These are phyloP conservation scores for Drosophila subquinaria DNA, from an alignment of 2,888 invertebrate genomes.

Conservation along the genomic window DNA sequence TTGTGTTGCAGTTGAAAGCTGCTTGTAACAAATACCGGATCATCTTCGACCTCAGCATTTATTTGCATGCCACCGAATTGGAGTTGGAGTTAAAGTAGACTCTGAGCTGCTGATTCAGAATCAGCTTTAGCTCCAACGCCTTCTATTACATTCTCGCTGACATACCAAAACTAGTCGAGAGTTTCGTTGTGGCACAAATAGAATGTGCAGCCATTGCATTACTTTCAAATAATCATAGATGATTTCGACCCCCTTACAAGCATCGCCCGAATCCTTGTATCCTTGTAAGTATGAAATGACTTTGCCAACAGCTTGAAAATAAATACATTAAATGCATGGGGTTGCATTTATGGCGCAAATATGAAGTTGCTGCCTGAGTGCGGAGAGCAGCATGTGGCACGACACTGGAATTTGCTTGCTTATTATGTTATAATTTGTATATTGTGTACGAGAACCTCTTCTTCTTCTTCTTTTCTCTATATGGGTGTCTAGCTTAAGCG, in stretches of 20 bases:
- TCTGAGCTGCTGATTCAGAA: neutral
- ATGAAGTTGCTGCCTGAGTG: conserved; percentile 31
- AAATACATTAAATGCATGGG: conserved; percentile 13
- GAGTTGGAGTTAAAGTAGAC: neutral
- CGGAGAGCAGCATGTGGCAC: conserved; percentile 18
- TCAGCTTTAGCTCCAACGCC: neutral
- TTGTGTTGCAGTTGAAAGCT: conserved; percentile 1
- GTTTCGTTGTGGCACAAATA: conserved; percentile 12
- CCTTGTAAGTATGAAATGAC: conserved; percentile 16
- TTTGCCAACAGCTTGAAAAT: conserved; percentile 38
- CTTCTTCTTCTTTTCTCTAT: neutral
- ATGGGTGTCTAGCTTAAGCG: neutral
- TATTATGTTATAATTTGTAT: conserved; percentile 52
- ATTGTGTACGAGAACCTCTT: conserved; percentile 22
- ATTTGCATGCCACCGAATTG: conserved; percentile 41
- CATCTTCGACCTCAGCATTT: conserved; percentile 34
- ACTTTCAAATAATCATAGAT: conserved; percentile 33
- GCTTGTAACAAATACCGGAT: neutral
- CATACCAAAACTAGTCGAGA: conserved; percentile 20
- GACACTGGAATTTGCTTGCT: conserved; percentile 43
- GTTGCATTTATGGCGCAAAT: conserved; percentile 23
- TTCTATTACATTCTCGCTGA: conserved; percentile 10
- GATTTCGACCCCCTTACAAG: conserved; percentile 7
- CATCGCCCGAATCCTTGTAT: conserved; percentile 1
- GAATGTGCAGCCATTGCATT: conserved; percentile 39